Conservation (phyloP, 1,140 invertebrate genomes). For the Coptotermes formosanus region DNA sequence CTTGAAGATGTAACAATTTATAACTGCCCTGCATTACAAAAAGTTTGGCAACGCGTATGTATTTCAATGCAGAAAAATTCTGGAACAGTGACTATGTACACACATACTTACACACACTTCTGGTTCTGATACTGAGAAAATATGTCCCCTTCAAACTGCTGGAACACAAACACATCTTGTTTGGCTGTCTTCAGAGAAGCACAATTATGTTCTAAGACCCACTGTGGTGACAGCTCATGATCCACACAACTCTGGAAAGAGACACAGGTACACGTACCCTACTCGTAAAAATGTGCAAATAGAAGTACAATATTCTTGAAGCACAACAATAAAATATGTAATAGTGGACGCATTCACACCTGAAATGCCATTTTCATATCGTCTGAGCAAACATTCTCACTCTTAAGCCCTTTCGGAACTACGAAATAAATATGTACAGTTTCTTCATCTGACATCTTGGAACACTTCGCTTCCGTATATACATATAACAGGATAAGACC, state of each 20-base stretch:
- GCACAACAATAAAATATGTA: no score
- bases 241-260: constrained; percentile 52
- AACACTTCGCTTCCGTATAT: neutral
- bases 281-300: no score
- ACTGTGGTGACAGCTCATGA: constrained; percentile 50
- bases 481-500: neutral
- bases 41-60: no score
- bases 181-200: constrained; percentile 55
- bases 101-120: constrained; percentile 63
- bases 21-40: no score
- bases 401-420: constrained; percentile 41
- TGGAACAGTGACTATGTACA: neutral
- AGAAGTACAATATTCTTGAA: no score
- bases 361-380: constrained; percentile 51
- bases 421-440: constrained; percentile 39
- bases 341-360: constrained; percentile 40
- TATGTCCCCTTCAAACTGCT: constrained; percentile 66
- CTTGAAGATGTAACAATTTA: no score
- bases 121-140: constrained; percentile 64
- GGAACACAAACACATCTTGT: constrained; percentile 72
- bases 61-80: no score
- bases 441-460: neutral
- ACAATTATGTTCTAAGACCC: constrained; percentile 53
- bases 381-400: constrained; percentile 45
- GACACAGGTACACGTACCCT: constrained; percentile 21